A percentile compares a stretch with the other conserved stretches of the same genome.
Conservation (phyloP, 2,797 vertebrate genomes). For the Megaceryle alcyon region DNA sequence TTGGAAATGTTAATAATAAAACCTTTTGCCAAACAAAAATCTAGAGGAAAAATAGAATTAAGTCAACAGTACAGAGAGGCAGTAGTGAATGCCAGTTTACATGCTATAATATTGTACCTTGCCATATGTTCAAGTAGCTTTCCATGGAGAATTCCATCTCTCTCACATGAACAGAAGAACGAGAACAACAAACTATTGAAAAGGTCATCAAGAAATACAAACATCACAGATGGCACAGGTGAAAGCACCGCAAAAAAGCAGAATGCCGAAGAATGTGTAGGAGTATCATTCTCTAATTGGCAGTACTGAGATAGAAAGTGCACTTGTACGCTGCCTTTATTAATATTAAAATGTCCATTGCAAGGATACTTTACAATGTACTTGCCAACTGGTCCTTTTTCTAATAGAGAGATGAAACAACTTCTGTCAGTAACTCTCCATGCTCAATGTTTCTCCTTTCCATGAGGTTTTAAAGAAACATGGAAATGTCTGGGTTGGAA, state of each 20-base stretch:
- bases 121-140: slow-evolving; percentile 58
- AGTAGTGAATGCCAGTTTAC: slow-evolving; percentile 52
- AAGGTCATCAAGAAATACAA: slow-evolving; percentile 65
- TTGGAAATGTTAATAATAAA: background rate
- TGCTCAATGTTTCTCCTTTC: background rate
- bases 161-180: slow-evolving; percentile 46
- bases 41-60: background rate
- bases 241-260: slow-evolving; percentile 43
- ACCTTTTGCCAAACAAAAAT: background rate
- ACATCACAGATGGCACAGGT: slow-evolving; percentile 68
- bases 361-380: background rate
- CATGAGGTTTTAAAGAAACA: background rate
- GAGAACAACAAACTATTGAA: slow-evolving; percentile 67
- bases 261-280: background rate
- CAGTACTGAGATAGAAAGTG: background rate
- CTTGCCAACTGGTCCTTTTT: slow-evolving; percentile 31
- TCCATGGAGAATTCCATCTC: slow-evolving; percentile 52
- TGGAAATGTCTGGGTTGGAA: no score
- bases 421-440: background rate
- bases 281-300: slow-evolving; percentile 49
- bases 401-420: slow-evolving; percentile 15
- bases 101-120: slow-evolving; percentile 33
- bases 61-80: slow-evolving; percentile 2
- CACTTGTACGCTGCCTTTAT: slow-evolving; percentile 24
- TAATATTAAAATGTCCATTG: slow-evolving; percentile 58